phyloP scores from a whole-genome alignment of 2,888 invertebrate species.

The Spodoptera littoralis region DNA sequence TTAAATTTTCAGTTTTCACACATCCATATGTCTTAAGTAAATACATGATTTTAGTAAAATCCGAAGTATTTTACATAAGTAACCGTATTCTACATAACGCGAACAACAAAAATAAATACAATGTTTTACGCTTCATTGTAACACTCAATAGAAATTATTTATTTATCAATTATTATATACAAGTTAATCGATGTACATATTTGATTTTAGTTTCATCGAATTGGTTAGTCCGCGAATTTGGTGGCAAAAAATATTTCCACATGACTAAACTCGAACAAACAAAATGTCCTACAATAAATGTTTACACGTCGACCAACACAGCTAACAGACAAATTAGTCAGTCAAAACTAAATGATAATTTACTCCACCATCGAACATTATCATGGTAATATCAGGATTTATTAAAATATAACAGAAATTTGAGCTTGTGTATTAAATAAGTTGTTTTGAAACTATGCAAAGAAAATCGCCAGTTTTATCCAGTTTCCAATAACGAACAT shows the following conservation, averaged over 20 bases:
- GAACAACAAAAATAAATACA: slow-evolving; percentile 4
- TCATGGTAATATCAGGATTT: slow-evolving; percentile 23
- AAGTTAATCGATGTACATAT: slow-evolving; percentile 32
- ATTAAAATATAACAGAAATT: slow-evolving; percentile 21
- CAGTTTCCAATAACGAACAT: background rate
- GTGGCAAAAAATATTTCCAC: slow-evolving; percentile 51
- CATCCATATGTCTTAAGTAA: background rate
- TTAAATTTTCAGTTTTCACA: background rate
- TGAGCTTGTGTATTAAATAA: slow-evolving; percentile 10
- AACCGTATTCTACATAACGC: background rate
- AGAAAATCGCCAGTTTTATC: slow-evolving; percentile 2
- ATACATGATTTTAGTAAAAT: no score
- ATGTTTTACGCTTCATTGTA: slow-evolving; percentile 14
- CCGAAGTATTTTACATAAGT: background rate
- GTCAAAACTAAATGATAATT: slow-evolving; percentile 39
- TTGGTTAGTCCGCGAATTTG: slow-evolving; percentile 40
- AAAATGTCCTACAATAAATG: slow-evolving; percentile 26
- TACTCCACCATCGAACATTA: slow-evolving; percentile 14
- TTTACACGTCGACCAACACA: slow-evolving; percentile 32
- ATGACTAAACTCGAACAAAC: slow-evolving; percentile 42
- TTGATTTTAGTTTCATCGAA: slow-evolving; percentile 36
- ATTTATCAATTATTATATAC: slow-evolving; percentile 16
- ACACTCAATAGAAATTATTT: slow-evolving; percentile 33
- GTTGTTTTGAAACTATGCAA: slow-evolving; percentile 12
- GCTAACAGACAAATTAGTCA: slow-evolving; percentile 38